Evolutionary conservation across 2,797 vertebrate species (phyloP).

Genomic region (Cossypha dichroa): DNA sequence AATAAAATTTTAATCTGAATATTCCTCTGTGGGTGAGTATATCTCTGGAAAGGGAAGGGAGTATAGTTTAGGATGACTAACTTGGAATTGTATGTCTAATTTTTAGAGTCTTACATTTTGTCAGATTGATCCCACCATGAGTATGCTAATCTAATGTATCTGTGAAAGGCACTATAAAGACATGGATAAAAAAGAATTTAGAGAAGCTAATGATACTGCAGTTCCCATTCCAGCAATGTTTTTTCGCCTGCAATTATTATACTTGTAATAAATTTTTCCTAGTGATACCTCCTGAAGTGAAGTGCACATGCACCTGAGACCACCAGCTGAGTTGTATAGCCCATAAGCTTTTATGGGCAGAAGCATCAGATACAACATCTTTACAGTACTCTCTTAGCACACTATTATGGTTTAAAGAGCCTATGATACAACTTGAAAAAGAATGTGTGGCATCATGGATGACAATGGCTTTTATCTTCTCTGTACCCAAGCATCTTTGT

Average conservation of each 20-base stretch:
- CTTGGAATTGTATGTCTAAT: not conserved
- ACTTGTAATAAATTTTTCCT: not conserved
- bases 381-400: not conserved
- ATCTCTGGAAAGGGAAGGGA: not conserved
- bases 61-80: not conserved
- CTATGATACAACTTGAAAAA: not conserved
- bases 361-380: not conserved
- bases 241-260: not conserved
- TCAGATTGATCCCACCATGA: not conserved
- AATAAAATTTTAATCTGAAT: not conserved
- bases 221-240: not conserved
- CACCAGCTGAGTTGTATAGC: not conserved
- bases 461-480: not conserved
- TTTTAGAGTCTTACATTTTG: not conserved
- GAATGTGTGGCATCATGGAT: not conserved
- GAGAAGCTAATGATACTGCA: not conserved
- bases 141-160: not conserved
- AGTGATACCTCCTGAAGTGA: not conserved
- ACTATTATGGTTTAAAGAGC: not conserved
- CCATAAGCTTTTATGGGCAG: not conserved
- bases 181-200: not conserved
- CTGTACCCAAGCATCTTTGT: not conserved
- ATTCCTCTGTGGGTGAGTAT: not conserved
- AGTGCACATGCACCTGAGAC: not conserved
- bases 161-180: constrained; percentile 15